Evolutionary conservation across 2,888 invertebrate species (phyloP), one percentile per base, ranked within the genome.

Genomic region (Rhagophthalmus giganteus): DNA sequence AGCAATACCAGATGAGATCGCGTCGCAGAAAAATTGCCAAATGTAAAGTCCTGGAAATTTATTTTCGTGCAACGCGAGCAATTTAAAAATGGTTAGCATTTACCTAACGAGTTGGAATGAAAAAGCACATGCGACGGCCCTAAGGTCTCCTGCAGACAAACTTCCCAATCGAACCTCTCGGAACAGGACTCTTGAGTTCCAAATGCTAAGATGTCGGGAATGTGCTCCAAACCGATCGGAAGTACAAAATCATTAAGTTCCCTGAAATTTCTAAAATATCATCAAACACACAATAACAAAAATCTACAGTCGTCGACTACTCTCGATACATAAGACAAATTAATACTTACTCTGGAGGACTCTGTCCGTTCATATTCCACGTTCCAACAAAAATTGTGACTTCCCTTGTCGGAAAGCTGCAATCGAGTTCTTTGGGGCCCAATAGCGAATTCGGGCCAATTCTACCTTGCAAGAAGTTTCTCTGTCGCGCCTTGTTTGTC

Each of bases 301-400:
- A n/a, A n/a, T n/a, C n/a, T n/a, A n/a, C n/a, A n/a, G n/a, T n/a
- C n/a, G n/a, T n/a, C n/a, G n/a, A n/a, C n/a, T n/a, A 31, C 6
- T 16, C 15, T 31, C 7, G 13, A 14, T 25, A 33, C 24, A 16
- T 12, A 8, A 24, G 7, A 25, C 25, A 26, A 38, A 20, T 26
- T 14, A n/a, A 10, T 12, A 4, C 65, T 77, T 78, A 92, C 91
- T 85, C 86, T 32, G 89, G 89, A 31, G 89, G 87, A 59, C 81
- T 79, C 68, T 94, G 90, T 20, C 94, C 94, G 74, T 94, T 94
- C 94, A 96, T 95, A 72, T 97, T 97, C 95, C 96, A 97, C 13
- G 94, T 91, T 3, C 92, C 94, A 45, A 94, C 86, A 79, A 93
- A 94, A 63, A 96, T 84, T 58, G 85, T 87, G 0, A 94, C 81